Conservation (phyloP, 2,888 invertebrate genomes). For the Lasioglossum calceatum region DNA sequence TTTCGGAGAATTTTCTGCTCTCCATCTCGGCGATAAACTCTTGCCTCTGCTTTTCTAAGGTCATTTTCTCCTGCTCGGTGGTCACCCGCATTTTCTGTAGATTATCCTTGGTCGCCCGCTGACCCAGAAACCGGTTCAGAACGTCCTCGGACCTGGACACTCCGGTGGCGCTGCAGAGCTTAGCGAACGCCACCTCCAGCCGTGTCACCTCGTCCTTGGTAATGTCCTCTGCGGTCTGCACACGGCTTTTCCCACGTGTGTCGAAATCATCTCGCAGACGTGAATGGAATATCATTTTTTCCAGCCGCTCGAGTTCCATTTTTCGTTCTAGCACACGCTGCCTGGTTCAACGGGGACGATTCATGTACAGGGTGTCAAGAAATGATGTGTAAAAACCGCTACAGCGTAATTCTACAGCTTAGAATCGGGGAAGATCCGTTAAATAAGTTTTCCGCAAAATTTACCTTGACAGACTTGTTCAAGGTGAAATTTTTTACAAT, state of each 20-base stretch:
- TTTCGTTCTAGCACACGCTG: conserved; percentile 90
- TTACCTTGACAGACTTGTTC: too few species aligned
- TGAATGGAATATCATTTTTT: conserved; percentile 91
- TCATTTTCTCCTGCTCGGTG: conserved; percentile 90
- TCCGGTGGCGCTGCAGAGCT: conserved; percentile 91
- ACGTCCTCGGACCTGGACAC: conserved; percentile 91
- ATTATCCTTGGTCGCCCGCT: conserved; percentile 90
- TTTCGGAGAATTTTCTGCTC: conserved; percentile 91
- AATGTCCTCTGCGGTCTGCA: conserved; percentile 70
- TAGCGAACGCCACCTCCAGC: conserved; percentile 89
- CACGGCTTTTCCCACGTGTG: conserved; percentile 77
- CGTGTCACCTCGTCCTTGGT: conserved; percentile 83
- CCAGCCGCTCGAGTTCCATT: conserved; percentile 90
- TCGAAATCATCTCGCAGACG: conserved; percentile 78
- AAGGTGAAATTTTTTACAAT: too few species aligned
- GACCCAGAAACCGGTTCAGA: conserved; percentile 89
- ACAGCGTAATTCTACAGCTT: too few species aligned
- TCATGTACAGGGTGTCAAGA: not conserved
- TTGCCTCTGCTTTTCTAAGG: conserved; percentile 89
- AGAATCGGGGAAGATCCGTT: too few species aligned
- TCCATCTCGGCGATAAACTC: conserved; percentile 89
- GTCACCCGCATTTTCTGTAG: conserved; percentile 89
- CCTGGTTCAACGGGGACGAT: conserved; percentile 79
- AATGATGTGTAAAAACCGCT: too few species aligned
- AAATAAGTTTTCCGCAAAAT: too few species aligned